Base-by-base conservation (phyloP, 2,888 invertebrate species). In the Hyalella azteca region DNA sequence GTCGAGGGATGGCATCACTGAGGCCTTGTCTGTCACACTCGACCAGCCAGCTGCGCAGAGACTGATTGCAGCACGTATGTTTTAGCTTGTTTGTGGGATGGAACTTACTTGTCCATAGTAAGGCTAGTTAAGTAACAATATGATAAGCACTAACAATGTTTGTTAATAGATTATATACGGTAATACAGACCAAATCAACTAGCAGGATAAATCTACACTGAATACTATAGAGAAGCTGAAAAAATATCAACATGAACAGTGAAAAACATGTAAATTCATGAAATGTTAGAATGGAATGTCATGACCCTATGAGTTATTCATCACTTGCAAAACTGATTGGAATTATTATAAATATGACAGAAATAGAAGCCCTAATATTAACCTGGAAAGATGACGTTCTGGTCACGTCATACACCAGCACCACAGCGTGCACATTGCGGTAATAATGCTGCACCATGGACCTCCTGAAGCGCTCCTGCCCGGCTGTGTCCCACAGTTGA, bases 381-480 rank as follows among this genome's bases (percentile, higher is more conserved):
- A 90, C 91, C 88, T 92, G 90, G 87, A 92, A 93, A 1, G 84
- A 82, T n/a, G 81, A 60, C 39, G 80, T 89, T 86, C 91, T 93
- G 11, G 93, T 93, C 79, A 94, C 92, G 89, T 94, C 94, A 88
- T 94, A 94, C 0, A 94, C 93, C 86, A 94, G 92, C 75, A 94
- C 92, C n/a, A 94, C 92, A n/a, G 94, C 94, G 87, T 94, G 92
- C 1, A 93, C 93, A 88, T 94, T 94, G 79, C 94, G 89, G 87
- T 95, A 95, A 88, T 94, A 95, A 88, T 94, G 94, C 86, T 92
- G 92, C 26, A 93, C 93, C 93, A 94, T 94, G 1, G 93, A 93
- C 87, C 92, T 92, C 19, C 94, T 90, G 88, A 93, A 94, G 81
- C 94, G 88, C 88, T 95, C 94, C 87, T 94, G 94, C 0, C 94